phyloP scores from a whole-genome alignment of 2,888 invertebrate species.

The Chrysotoxum bicinctum region DNA sequence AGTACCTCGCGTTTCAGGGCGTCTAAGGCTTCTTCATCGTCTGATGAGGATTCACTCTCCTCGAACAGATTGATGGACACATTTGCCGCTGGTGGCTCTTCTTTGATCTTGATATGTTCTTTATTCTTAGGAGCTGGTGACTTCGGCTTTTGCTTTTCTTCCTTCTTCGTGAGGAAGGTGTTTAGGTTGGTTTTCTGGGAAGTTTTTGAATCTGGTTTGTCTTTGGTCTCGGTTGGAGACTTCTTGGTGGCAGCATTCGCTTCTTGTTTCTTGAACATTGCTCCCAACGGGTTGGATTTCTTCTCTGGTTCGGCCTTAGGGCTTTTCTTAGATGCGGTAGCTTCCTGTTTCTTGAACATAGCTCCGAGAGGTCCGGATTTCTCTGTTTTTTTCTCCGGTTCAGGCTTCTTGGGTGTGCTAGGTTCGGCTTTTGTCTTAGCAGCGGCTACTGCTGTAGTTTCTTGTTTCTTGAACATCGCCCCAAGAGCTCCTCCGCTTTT shows the following conservation, averaged over 20 bases:
- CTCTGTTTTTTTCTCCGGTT: conserved; percentile 4
- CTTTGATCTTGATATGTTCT: conserved; percentile 19
- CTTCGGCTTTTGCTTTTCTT: conserved; percentile 56
- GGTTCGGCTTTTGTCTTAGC: conserved; percentile 41
- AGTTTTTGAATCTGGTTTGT: conserved; percentile 58
- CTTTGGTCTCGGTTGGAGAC: conserved; percentile 6
- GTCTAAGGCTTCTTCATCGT: conserved; percentile 79
- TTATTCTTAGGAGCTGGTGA: conserved; percentile 73
- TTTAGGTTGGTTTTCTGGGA: conserved; percentile 76
- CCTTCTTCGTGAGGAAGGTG: conserved; percentile 74
- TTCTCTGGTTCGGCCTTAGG: conserved; percentile 18
- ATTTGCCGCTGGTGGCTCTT: conserved; percentile 73
- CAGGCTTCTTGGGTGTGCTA: conserved; percentile 34
- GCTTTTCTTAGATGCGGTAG: conserved; percentile 38
- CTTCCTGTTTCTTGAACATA: conserved; percentile 27
- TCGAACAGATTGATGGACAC: conserved; percentile 77
- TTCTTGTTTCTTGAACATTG: conserved; percentile 58
- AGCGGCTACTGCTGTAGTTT: conserved; percentile 41
- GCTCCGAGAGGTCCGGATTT: conserved; percentile 6
- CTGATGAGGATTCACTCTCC: conserved; percentile 76
- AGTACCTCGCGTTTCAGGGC: conserved; percentile 76
- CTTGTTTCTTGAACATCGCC: conserved; percentile 55
- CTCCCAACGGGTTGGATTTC: conserved; percentile 27
- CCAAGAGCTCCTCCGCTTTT: conserved; percentile 35
- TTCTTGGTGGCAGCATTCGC: conserved; percentile 40